Conservation (phyloP, 2,888 invertebrate species). For the Zaprionus obscuricornis region DNA sequence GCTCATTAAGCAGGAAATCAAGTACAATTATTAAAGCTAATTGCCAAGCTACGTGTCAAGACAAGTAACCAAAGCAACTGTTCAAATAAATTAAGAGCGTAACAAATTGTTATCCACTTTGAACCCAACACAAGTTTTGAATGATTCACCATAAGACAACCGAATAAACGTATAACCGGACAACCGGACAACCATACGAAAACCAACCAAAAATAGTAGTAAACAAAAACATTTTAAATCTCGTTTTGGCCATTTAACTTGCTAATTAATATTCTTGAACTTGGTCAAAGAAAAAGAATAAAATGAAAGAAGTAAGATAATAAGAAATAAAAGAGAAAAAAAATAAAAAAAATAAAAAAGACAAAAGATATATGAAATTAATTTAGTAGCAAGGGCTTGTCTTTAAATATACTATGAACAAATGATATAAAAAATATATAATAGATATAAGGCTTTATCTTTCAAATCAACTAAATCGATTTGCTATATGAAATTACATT, state of each 20-base stretch:
- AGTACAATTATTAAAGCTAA: conserved; percentile 44
- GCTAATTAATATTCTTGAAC: conserved; percentile 59
- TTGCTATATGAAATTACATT: no score
- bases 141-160: conserved; percentile 59
- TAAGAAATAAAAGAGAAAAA: not conserved
- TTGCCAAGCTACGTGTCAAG: conserved; percentile 52
- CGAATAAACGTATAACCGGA: no score
- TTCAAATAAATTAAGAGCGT: conserved; percentile 44
- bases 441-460: no score
- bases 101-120: conserved; percentile 55
- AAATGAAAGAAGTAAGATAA: not conserved
- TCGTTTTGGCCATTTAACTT: conserved; percentile 44
- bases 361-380: no score
- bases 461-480: no score
- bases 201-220: no score
- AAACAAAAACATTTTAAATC: conserved; percentile 47
- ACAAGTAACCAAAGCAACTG: conserved; percentile 15
- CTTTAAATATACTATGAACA: no score
- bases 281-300: conserved; percentile 14
- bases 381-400: no score
- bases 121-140: conserved; percentile 20
- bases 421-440: no score
- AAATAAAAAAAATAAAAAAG: not conserved
- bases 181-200: no score
- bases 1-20: conserved; percentile 38